Evolutionary conservation across 2,888 invertebrate species (phyloP), one percentile per base, ranked within the genome.

Genomic region (Xylocampa areola): DNA sequence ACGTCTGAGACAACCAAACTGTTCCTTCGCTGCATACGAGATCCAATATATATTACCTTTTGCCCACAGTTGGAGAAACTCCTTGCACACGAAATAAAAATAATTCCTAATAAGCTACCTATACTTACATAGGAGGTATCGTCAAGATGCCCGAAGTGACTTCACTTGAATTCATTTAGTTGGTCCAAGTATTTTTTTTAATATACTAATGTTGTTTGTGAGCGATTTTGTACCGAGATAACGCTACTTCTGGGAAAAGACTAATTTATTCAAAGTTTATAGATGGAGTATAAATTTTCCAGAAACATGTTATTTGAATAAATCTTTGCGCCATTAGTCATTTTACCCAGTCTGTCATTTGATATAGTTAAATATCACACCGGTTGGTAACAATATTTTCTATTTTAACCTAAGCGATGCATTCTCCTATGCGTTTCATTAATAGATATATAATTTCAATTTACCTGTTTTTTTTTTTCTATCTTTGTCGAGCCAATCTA

Each of bases 171-270:
- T 21, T 41, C 6, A 17, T 32, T 25, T 14, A n/a, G 40, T n/a
- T 21, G 17, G 63, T 69, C 69, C 51, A 17, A 37, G 64, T 21
- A 69, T 27, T 47, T 17, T 16, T n/a, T 16, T 37, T 47, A 44
- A 32, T 51, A 39, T 53, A 33, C 5, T 16, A 16, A 27, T 33
- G 39, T 44, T 32, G 33, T 17, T 37, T 5, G 41, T 33, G 11
- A 52, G 25, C 14, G 52, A 47, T 51, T 36, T 40, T 13, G 33
- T 49, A 30, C 37, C 4, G 6, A 19, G 32, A 30, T 68, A 45
- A 14, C 19, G 17, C 0, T 19, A 36, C 29, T 64, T 64, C 64
- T 69, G 27, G 35, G 70, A 69, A 69, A 27, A 41, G 1, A 45
- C 16, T 8, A 13, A 6, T 25, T 47, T 44, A 25, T 39, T 5